A percentile compares a stretch with the other conserved stretches of the same genome.
These are phyloP conservation scores for Ageneiosus marmoratus DNA, from an alignment of 2,113 vertebrate species.

Conservation along the genomic window DNA sequence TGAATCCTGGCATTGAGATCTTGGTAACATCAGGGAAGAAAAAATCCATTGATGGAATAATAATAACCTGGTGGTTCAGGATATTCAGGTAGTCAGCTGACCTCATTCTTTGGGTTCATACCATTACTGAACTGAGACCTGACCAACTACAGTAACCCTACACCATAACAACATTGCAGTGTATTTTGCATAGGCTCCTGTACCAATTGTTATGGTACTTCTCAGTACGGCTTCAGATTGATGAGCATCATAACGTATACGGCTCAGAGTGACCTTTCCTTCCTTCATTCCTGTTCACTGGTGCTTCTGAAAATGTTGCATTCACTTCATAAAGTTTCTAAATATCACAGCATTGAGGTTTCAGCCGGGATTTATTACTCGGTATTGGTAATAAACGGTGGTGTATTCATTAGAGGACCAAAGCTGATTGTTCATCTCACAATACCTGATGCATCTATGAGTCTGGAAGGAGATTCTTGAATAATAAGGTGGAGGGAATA, in stretches of 20 bases:
- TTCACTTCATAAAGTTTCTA: neutral
- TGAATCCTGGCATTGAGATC: too few relatives aligned
- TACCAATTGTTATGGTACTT: too few relatives aligned
- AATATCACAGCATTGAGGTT: slow-evolving; percentile 32
- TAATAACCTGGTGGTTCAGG: too few relatives aligned
- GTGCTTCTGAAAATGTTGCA: slow-evolving; percentile 14
- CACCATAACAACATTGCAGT: too few relatives aligned
- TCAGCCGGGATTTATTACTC: slow-evolving; percentile 33
- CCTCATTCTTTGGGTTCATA: too few relatives aligned
- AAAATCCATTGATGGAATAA: too few relatives aligned
- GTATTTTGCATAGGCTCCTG: too few relatives aligned
- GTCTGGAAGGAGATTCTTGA: neutral
- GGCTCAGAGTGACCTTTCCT: neutral
- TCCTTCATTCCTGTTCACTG: neutral
- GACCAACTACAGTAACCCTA: too few relatives aligned
- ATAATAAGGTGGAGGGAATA: neutral
- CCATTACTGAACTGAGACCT: too few relatives aligned
- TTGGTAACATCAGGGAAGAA: too few relatives aligned
- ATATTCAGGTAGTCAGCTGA: too few relatives aligned
- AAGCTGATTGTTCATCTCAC: slow-evolving; percentile 20
- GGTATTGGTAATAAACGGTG: neutral
- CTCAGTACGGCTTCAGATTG: too few relatives aligned
- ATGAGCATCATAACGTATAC: neutral
- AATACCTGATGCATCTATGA: neutral
- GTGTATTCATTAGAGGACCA: slow-evolving; percentile 33